Base-by-base conservation (phyloP, 2,113 vertebrate genomes). In the Catharus bicknelli region DNA sequence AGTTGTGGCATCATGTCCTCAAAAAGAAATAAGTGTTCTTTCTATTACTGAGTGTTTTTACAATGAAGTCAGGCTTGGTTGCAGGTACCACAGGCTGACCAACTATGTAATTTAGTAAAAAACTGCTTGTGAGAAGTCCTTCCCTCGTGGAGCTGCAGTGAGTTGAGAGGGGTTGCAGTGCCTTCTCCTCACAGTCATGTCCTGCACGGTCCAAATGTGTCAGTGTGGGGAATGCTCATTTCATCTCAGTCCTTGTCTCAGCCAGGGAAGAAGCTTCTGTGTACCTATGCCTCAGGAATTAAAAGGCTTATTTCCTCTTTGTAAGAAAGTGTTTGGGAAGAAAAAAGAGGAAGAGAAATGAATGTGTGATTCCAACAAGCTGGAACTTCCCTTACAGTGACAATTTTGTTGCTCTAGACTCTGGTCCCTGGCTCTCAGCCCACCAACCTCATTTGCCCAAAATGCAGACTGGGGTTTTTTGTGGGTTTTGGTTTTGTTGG, bases 181-280 rank as follows among this genome's bases (percentile, higher is more conserved):
- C 23, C n/a, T 48, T 34, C 19, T 63, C 53, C 21, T 4, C 16
- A 13, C 12, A 12, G 21, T 9, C 0, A 0, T 27, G 36, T 69
- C 51, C 20, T 69, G 30, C 34, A 26, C 1, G 1, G n/a, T 22
- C 13, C 18, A 25, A 4, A 29, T 20, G 7, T 57, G 29, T 68
- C 29, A 40, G 19, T 4, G 0, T 57, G 54, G 19, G 32, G 36
- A 76, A 19, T 50, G 43, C 43, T 47, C 9, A 9, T 45, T 61
- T 66, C 9, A 78, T 48, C 67, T 47, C 55, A 34, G 36, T 43
- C n/a, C 16, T 48, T 48, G 7, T 42, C 19, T 83, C 8, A 32
- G 8, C 42, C 42, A 54, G 13, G 51, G 32, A 86, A 70, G 16
- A 63, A 7, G 3, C 20, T 62, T 73, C 45, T 68, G 45, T 11